Evolutionary conservation across 2,113 vertebrate genomes (phyloP), one percentile per base, ranked within the genome.

Genomic region (Peromyscus californicus): DNA sequence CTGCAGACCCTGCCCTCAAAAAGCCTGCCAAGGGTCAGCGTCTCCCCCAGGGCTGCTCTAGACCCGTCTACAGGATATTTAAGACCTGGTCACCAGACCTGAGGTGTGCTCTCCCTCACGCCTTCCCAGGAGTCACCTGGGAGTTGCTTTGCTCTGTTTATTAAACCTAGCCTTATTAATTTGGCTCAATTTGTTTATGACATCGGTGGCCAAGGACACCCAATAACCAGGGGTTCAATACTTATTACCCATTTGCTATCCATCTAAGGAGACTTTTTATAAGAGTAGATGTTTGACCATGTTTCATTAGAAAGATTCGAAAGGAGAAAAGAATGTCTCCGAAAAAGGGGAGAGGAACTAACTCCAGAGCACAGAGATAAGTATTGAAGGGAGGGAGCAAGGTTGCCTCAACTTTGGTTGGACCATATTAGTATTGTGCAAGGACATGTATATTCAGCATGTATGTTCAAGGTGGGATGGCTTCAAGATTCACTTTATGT

Each of bases 221-320:
- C 54, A 54, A 54, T 54, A 54, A 54, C 54, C 54, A 54, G 54
- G 54, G 54, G 15, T 54, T 12, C 54, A 54, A 54, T 54, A 54
- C 54, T 54, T 54, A 54, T 3, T 17, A 59, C 16, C 39, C 33
- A 22, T 67, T 59, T 89, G n/a, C 70, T 82, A 45, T 90, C 33
- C 75, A 21, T 96, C 19, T 61, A 83, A 79, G 45, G n/a, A 70
- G 19, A 33, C 10, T 61, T 89, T 91, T 80, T 79, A 67, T 90
- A 42, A 72, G 65, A 21, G 10, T 83, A 87, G 13, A 5, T 90
- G 54, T 54, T 89, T 83, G 57, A 63, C 63, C 21, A 31, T 69
- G 19, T 96, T 90, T 97, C 94, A 91, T 22, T 94, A 61, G 48
- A 91, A 96, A 92, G 39, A 85, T 72, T 45, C 29, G 29, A 67